Evolutionary conservation across 2,113 vertebrate genomes (phyloP), one percentile per base, ranked within the genome.

Genomic region (Trematocara unimaculatum): DNA sequence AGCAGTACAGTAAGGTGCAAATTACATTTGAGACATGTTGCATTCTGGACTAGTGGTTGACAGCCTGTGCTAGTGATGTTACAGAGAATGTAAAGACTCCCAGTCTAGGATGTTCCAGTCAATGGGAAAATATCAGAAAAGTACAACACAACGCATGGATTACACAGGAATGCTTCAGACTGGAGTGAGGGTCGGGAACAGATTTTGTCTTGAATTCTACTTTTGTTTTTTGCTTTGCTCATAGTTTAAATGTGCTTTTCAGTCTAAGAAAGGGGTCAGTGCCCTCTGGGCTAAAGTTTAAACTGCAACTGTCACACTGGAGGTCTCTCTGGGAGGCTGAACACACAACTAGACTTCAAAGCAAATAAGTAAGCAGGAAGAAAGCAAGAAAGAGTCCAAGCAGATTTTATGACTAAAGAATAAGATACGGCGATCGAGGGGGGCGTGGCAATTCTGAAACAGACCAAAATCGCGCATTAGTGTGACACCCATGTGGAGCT

Each of bases 1-100:
- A 95, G 92, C 91, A 88, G 84, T 88, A 95, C 91, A 92, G 79
- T 94, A 96, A 96, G 93, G 95, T 96, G 95, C 95, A 94, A 93
- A 94, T 90, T 74, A 92, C 85, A 91, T 55, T 85, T 55, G 62
- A 89, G 91, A 94, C 82, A 87, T 82, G 80, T 93, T 91, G 89
- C 80, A 83, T 89, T 92, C 86, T 86, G 7, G 49, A 84, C 79
- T 81, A 90, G 86, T 92, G 88, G 84, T 84, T 47, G 86, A 84
- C 88, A 84, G 91, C 87, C 80, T 86, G 84, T 60, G 18, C 79
- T 83, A 89, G 81, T 17, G 83, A 84, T 55, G 83, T 84, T 81
- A 78, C 51, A 84, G 51, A 82, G 60, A 56, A 86, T 20, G 62
- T 79, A 26, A 88, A 90, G 64, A 92, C 82, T 87, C 42, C 20